These are phyloP conservation scores for Yponomeuta malinellus DNA, from an alignment of 2,888 invertebrate genomes.

Conservation along the genomic window DNA sequence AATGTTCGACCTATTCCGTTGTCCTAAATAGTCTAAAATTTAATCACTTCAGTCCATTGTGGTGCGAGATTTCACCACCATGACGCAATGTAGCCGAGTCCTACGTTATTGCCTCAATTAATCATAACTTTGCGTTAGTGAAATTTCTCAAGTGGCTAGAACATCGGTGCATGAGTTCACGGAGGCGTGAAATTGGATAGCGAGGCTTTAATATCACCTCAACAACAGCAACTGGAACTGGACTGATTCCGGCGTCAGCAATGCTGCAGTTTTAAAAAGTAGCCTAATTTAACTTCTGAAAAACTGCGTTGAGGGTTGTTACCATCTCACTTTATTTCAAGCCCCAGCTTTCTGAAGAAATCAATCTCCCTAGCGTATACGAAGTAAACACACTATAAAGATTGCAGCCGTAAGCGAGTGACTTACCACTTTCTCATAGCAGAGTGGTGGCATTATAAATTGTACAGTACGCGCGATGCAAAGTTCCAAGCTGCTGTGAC, in stretches of 20 bases:
- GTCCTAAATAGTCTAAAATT: background rate
- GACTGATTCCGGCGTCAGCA: constrained; percentile 48
- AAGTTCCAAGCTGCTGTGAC: constrained; percentile 44
- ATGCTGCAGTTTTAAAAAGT: constrained; percentile 10
- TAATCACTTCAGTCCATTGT: constrained; percentile 20
- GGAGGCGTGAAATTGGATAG: constrained; percentile 72
- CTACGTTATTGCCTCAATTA: constrained; percentile 70
- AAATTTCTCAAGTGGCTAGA: constrained; percentile 63
- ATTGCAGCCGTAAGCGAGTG: constrained; percentile 13
- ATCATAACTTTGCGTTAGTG: constrained; percentile 73
- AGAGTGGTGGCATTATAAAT: constrained; percentile 23
- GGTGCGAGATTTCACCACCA: constrained; percentile 28
- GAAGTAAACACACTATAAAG: constrained; percentile 10
- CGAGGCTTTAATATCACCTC: constrained; percentile 51
- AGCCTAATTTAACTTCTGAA: background rate
- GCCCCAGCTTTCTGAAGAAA: background rate
- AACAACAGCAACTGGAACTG: constrained; percentile 47
- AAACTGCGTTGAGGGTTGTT: background rate
- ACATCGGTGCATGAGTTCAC: constrained; percentile 67
- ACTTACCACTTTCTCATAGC: constrained; percentile 10
- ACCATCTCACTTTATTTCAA: background rate
- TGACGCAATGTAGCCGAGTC: constrained; percentile 54
- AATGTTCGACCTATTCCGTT: background rate
- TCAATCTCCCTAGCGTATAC: background rate
- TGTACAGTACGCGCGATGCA: constrained; percentile 25